A percentile compares a stretch with the other conserved stretches of the same genome.
Evolutionary conservation across 2,888 invertebrate genomes (phyloP).

Genomic region (Boloria selene): DNA sequence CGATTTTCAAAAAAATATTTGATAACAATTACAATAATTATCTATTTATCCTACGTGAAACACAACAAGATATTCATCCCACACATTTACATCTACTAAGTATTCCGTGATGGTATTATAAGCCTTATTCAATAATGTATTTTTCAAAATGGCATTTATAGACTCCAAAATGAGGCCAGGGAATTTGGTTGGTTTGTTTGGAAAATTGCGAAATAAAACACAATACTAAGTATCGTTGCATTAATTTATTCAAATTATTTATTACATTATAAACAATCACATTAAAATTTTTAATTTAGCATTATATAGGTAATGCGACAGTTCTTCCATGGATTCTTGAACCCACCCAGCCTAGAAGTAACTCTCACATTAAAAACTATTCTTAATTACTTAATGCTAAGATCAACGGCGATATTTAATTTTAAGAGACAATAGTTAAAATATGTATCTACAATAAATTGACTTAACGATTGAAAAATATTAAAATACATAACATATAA

Average conservation of each 20-base stretch:
- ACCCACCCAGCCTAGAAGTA: conserved; percentile 74
- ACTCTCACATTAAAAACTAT: conserved; percentile 50
- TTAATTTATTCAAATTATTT: conserved; percentile 39
- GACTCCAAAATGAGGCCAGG: too few species aligned
- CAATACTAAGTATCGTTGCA: conserved; percentile 34
- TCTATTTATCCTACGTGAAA: too few species aligned
- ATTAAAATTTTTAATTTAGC: conserved; percentile 34
- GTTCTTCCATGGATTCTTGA: conserved; percentile 61
- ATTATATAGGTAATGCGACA: conserved; percentile 52
- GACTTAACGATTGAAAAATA: neutral
- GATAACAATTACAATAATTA: too few species aligned
- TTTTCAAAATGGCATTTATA: too few species aligned
- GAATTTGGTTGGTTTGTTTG: too few species aligned
- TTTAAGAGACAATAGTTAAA: conserved; percentile 2
- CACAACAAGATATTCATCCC: too few species aligned
- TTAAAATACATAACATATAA: neutral
- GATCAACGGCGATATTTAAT: conserved; percentile 13
- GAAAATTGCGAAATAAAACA: conserved; percentile 6
- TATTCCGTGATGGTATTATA: too few species aligned
- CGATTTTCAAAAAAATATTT: too few species aligned
- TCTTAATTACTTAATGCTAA: neutral
- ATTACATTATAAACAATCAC: conserved; percentile 19
- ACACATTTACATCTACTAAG: too few species aligned
- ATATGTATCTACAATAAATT: conserved; percentile 18
- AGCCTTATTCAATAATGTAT: too few species aligned